Evolutionary conservation across 2,888 invertebrate species (phyloP).

Genomic region (Ditylenchus weischeri): DNA sequence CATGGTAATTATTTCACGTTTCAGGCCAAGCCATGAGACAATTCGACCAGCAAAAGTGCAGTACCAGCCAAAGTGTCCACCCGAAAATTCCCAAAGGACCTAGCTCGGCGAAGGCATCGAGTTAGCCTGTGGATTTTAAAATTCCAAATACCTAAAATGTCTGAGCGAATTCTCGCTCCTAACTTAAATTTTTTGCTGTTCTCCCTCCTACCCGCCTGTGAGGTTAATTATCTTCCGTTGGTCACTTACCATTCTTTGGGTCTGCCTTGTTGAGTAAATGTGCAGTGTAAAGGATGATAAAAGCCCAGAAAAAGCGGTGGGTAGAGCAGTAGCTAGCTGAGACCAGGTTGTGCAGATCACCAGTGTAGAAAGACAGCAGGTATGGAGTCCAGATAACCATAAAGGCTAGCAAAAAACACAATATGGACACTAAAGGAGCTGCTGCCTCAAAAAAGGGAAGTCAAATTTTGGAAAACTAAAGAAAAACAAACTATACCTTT

Average conservation of each 20-base stretch:
- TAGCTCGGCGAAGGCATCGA: too few species aligned
- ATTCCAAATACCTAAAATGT: too few species aligned
- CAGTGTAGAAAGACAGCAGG: not conserved
- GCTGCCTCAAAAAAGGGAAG: conserved; percentile 13
- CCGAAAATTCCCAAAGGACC: too few species aligned
- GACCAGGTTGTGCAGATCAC: not conserved
- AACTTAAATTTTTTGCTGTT: too few species aligned
- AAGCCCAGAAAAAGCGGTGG: conserved; percentile 49
- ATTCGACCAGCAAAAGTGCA: too few species aligned
- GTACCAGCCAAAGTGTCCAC: too few species aligned
- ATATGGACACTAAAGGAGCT: conserved; percentile 22
- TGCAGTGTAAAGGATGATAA: conserved; percentile 40
- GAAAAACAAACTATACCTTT: conserved; percentile 9
- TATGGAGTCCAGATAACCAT: conserved; percentile 32
- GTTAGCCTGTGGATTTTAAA: too few species aligned
- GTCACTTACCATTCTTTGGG: conserved; percentile 12
- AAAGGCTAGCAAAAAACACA: conserved; percentile 15
- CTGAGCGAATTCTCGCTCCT: too few species aligned
- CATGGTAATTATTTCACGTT: too few species aligned
- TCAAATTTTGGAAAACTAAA: not conserved
- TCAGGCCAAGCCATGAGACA: too few species aligned
- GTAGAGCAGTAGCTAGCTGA: conserved; percentile 44
- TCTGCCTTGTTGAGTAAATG: conserved; percentile 30
- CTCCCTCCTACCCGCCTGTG: too few species aligned
- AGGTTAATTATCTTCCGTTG: too few species aligned